Percentiles rank a stretch among this genome's conserved stretches.
phyloP scores from a whole-genome alignment of 2,797 vertebrate genomes.

The Arctocebus calabarensis region DNA sequence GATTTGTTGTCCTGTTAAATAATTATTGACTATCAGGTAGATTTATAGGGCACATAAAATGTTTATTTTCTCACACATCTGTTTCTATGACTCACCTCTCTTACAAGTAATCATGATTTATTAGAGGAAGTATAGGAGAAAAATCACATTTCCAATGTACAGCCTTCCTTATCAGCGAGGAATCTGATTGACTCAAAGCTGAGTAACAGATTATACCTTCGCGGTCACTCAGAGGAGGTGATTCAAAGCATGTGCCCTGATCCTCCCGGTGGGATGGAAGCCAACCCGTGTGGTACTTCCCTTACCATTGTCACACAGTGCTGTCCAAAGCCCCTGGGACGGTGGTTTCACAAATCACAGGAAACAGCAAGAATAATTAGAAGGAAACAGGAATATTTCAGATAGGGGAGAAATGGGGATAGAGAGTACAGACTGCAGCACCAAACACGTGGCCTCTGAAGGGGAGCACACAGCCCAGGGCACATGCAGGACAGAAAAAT shows the following conservation, averaged over 20 bases:
- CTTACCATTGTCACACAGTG: conserved; percentile 35
- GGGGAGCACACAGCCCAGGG: rapidly evolving
- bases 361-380: conserved; percentile 41
- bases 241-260: background rate
- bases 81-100: background rate
- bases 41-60: background rate
- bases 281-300: conserved; percentile 1
- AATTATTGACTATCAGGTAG: background rate
- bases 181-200: conserved; percentile 29
- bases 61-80: background rate
- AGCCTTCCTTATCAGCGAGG: conserved; percentile 18
- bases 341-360: conserved; percentile 48
- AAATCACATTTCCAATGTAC: background rate
- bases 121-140: background rate
- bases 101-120: conserved; percentile 3
- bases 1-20: background rate
- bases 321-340: background rate
- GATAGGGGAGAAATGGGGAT: background rate
- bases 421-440: background rate
- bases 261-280: background rate
- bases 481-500: background rate
- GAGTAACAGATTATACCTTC: conserved; percentile 2
- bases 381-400: conserved; percentile 34
- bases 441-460: background rate
- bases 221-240: background rate